Evolutionary conservation across 1,140 invertebrate genomes (phyloP).

Genomic region (Colletes gigas): DNA sequence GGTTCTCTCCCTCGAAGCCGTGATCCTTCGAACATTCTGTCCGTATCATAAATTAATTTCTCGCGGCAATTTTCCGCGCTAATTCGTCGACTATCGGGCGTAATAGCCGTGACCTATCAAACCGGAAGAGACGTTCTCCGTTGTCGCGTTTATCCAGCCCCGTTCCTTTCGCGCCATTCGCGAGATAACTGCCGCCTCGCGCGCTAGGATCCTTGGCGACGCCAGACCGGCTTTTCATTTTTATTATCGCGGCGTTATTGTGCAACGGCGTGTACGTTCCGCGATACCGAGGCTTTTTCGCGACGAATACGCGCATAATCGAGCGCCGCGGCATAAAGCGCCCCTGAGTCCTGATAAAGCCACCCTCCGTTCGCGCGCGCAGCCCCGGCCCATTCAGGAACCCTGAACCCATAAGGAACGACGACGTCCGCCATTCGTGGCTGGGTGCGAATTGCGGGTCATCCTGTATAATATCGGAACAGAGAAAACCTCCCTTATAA

Average conservation of each 20-base stretch:
- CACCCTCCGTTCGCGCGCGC: neutral
- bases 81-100: neutral
- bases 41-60: too few relatives aligned
- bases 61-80: neutral
- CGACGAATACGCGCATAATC: conserved; percentile 54
- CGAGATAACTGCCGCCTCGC: neutral
- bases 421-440: conserved; percentile 23
- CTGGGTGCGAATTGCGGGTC: conserved; percentile 46
- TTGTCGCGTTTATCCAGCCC: neutral
- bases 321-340: conserved; percentile 49
- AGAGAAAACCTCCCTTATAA: conserved; percentile 22
- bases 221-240: conserved; percentile 39
- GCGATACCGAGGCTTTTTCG: conserved; percentile 46
- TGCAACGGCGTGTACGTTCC: conserved; percentile 9
- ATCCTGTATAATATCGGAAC: conserved; percentile 24
- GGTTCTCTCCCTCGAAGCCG: too few relatives aligned
- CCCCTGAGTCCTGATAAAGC: conserved; percentile 56
- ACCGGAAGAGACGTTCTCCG: neutral
- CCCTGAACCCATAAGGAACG: conserved; percentile 63
- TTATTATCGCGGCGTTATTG: conserved; percentile 60
- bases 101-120: neutral
- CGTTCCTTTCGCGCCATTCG: too few relatives aligned
- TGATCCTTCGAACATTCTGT: too few relatives aligned
- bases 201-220: neutral
- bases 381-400: conserved; percentile 56